These are phyloP conservation scores for Sarcophaga variegata DNA, from an alignment of 2,888 invertebrate species.

Conservation along the genomic window DNA sequence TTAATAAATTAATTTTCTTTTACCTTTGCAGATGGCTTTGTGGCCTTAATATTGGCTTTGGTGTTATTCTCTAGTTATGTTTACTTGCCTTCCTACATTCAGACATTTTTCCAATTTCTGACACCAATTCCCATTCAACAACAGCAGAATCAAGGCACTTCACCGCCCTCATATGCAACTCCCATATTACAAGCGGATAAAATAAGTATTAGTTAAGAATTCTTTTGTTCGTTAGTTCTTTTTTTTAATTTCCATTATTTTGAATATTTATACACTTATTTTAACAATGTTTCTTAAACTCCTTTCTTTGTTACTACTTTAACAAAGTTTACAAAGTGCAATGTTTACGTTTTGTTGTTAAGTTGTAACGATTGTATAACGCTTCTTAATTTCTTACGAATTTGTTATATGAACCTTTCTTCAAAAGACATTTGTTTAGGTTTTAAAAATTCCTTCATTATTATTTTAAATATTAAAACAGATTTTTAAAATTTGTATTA, in stretches of 20 bases:
- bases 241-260: too few species aligned
- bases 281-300: too few species aligned
- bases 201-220: constrained; percentile 73
- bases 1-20: neutral
- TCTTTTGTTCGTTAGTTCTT: too few species aligned
- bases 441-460: neutral
- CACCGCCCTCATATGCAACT: constrained; percentile 70
- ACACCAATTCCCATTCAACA: constrained; percentile 73
- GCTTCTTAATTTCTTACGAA: neutral
- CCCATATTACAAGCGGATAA: constrained; percentile 74
- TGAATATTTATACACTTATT: too few species aligned
- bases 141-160: constrained; percentile 43
- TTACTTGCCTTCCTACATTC: constrained; percentile 84
- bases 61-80: constrained; percentile 84
- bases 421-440: neutral
- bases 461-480: neutral
- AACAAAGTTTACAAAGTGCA: neutral
- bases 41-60: constrained; percentile 82
- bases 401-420: neutral
- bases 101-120: constrained; percentile 77
- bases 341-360: neutral
- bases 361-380: neutral
- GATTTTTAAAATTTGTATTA: neutral
- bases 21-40: constrained; percentile 81
- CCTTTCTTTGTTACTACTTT: neutral